Evolutionary conservation across 1,140 invertebrate species (phyloP).

Genomic region (Brachionus manjavacas): DNA sequence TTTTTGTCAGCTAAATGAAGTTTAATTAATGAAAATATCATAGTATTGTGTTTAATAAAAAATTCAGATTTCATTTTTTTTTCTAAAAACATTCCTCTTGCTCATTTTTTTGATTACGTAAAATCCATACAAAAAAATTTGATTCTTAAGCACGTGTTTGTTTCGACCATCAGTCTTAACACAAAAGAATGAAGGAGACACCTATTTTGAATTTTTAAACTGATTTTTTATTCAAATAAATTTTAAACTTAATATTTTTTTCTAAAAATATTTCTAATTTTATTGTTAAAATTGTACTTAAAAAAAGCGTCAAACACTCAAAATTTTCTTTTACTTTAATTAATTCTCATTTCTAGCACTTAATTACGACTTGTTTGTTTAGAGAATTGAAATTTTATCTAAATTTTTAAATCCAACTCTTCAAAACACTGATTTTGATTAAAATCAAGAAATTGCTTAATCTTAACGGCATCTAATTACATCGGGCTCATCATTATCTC

Average conservation of each 20-base stretch:
- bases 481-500: background rate
- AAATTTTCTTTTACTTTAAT: background rate
- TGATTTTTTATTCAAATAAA: too few relatives aligned
- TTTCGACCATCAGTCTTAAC: background rate
- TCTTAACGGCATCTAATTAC: background rate
- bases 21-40: too few relatives aligned
- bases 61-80: background rate
- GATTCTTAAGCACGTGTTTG: background rate
- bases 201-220: too few relatives aligned
- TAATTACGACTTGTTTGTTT: constrained; percentile 10
- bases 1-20: too few relatives aligned
- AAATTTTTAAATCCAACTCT: background rate
- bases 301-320: background rate
- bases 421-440: background rate
- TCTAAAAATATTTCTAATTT: background rate
- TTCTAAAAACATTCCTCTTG: background rate
- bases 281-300: background rate
- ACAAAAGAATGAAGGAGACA: background rate
- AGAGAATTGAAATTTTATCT: constrained; percentile 28
- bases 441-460: background rate
- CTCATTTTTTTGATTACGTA: background rate
- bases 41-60: too few relatives aligned
- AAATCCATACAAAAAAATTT: background rate
- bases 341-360: background rate
- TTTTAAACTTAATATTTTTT: background rate